A percentile compares a stretch with the other conserved stretches of the same genome.
phyloP scores from a whole-genome alignment of 2,797 vertebrate species.

The Coracias cyanogaster region DNA sequence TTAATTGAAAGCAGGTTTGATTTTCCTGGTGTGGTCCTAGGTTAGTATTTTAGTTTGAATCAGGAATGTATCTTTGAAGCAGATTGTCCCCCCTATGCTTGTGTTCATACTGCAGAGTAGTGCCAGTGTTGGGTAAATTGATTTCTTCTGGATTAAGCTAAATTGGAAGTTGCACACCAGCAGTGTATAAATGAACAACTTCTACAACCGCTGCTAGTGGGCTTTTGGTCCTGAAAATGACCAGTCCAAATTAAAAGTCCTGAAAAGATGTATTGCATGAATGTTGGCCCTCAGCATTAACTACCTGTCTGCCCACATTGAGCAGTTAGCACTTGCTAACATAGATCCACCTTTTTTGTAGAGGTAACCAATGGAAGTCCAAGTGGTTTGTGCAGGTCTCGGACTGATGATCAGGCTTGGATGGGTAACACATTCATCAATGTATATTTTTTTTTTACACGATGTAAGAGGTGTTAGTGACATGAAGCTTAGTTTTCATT shows the following conservation, averaged over 20 bases:
- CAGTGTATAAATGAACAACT: neutral
- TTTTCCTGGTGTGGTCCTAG: neutral
- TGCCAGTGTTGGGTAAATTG: neutral
- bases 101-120: neutral
- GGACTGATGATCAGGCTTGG: neutral
- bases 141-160: constrained; percentile 10
- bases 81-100: neutral
- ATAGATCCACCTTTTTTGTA: neutral
- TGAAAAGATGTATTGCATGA: neutral
- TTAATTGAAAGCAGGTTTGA: neutral
- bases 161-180: neutral
- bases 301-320: neutral
- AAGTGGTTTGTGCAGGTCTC: neutral
- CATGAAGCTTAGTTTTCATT: neutral
- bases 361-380: rapidly evolving
- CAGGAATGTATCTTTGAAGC: neutral
- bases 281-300: neutral
- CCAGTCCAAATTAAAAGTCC: neutral
- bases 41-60: neutral
- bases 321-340: neutral
- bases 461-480: neutral
- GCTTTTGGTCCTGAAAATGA: neutral
- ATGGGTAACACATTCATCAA: neutral
- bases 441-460: neutral
- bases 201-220: neutral